Conservation (phyloP, 2,888 invertebrate genomes). For the Orthonevra nobilis region DNA sequence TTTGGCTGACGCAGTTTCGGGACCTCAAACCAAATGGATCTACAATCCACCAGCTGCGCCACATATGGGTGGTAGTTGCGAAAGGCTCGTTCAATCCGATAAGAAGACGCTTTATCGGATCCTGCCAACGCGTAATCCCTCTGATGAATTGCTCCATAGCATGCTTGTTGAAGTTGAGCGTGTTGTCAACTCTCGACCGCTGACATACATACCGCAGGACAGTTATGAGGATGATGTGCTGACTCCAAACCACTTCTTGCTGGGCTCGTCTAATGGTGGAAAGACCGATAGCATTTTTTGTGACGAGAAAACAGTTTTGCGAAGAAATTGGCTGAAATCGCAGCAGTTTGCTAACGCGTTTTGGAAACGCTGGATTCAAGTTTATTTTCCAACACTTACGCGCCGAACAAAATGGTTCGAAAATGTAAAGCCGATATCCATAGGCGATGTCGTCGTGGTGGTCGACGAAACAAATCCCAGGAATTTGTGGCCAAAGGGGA, state of each 20-base stretch:
- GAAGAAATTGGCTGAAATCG: background rate
- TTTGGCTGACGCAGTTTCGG: background rate
- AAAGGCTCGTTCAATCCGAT: background rate
- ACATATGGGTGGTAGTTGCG: constrained; percentile 2
- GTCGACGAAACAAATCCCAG: too few species aligned
- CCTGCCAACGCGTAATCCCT: background rate
- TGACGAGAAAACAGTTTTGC: background rate
- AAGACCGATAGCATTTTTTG: background rate
- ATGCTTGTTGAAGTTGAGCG: background rate
- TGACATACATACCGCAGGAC: background rate
- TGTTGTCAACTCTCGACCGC: background rate
- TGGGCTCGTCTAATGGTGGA: background rate
- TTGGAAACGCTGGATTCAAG: background rate
- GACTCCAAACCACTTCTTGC: background rate
- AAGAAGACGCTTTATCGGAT: background rate
- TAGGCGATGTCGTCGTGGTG: background rate
- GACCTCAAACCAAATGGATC: background rate
- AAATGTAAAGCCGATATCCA: background rate
- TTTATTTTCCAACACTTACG: background rate
- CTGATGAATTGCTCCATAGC: background rate
- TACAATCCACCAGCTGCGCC: background rate
- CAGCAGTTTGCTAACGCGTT: background rate
- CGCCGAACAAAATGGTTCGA: background rate
- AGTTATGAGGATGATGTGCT: background rate
- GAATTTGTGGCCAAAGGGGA: too few species aligned